These are phyloP conservation scores for Callimico goeldii DNA, from an alignment of 2,797 vertebrate species.

Conservation along the genomic window DNA sequence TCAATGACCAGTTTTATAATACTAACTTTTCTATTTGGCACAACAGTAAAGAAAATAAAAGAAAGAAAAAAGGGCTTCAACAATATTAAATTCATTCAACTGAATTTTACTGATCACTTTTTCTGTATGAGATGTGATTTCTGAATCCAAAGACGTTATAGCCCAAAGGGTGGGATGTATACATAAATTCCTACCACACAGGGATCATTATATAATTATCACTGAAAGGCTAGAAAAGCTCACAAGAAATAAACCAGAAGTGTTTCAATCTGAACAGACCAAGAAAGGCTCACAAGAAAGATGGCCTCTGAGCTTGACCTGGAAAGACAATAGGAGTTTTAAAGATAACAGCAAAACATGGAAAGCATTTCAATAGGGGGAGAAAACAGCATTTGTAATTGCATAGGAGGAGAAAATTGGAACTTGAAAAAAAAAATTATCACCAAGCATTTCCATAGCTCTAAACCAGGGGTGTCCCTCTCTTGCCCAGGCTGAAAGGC, in stretches of 20 bases:
- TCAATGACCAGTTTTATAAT: neutral
- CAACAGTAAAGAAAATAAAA: neutral
- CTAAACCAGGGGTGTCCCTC: neutral
- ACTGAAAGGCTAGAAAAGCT: neutral
- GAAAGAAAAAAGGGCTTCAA: neutral
- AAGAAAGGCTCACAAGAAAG: neutral
- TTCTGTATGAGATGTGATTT: neutral
- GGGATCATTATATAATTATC: neutral
- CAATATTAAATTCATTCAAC: neutral
- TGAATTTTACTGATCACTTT: neutral
- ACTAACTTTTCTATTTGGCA: neutral
- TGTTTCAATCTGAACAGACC: neutral
- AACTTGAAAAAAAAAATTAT: neutral
- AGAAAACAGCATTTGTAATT: neutral
- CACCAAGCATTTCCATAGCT: neutral
- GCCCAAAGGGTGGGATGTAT: neutral
- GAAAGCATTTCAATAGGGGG: neutral
- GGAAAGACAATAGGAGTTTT: neutral
- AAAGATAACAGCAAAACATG: neutral
- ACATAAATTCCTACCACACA: neutral
- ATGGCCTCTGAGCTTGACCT: neutral
- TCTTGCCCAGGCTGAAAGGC: neutral
- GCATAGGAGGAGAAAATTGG: neutral
- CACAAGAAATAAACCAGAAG: neutral
- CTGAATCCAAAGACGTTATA: neutral